Percentiles rank a stretch among this genome's conserved stretches.
These are phyloP conservation scores for Cheilosia pagana DNA, from an alignment of 2,888 invertebrate genomes.

Conservation along the genomic window DNA sequence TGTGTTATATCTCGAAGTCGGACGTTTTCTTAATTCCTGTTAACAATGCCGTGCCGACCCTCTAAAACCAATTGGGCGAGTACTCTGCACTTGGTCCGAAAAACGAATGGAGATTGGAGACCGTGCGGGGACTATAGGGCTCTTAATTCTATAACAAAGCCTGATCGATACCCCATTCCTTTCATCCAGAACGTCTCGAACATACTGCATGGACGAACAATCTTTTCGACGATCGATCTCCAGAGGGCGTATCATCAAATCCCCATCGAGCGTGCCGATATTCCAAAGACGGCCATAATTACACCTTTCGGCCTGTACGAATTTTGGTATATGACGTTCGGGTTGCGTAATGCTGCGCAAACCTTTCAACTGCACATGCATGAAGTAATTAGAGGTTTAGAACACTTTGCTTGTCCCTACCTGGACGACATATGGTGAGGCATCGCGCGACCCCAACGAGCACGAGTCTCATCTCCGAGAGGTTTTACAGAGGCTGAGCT, in stretches of 20 bases:
- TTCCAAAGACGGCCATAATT: slow-evolving; percentile 79
- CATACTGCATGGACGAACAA: slow-evolving; percentile 11
- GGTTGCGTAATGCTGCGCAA: slow-evolving; percentile 66
- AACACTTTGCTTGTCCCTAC: slow-evolving; percentile 61
- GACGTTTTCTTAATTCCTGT: too few species aligned
- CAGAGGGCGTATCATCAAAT: slow-evolving; percentile 74
- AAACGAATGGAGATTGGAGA: slow-evolving; percentile 29
- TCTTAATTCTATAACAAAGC: slow-evolving; percentile 77
- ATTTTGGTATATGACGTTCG: slow-evolving; percentile 61
- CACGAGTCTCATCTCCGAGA: slow-evolving; percentile 27
- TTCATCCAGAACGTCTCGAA: slow-evolving; percentile 77
- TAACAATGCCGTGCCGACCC: too few species aligned
- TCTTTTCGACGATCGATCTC: slow-evolving; percentile 23
- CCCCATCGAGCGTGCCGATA: slow-evolving; percentile 76
- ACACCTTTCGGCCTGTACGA: slow-evolving; percentile 78
- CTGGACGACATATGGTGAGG: slow-evolving; percentile 63
- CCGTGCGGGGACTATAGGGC: slow-evolving; percentile 78
- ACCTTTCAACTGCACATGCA: slow-evolving; percentile 65
- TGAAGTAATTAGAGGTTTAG: slow-evolving; percentile 44
- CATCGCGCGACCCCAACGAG: slow-evolving; percentile 30
- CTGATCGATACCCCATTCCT: slow-evolving; percentile 79
- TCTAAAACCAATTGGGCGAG: slow-evolving; percentile 40
- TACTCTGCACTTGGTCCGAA: slow-evolving; percentile 33
- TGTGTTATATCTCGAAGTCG: too few species aligned
- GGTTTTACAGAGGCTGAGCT: slow-evolving; percentile 16